These are phyloP conservation scores for Rhinolophus ferrumequinum DNA, from an alignment of 2,113 vertebrate species.

Conservation along the genomic window DNA sequence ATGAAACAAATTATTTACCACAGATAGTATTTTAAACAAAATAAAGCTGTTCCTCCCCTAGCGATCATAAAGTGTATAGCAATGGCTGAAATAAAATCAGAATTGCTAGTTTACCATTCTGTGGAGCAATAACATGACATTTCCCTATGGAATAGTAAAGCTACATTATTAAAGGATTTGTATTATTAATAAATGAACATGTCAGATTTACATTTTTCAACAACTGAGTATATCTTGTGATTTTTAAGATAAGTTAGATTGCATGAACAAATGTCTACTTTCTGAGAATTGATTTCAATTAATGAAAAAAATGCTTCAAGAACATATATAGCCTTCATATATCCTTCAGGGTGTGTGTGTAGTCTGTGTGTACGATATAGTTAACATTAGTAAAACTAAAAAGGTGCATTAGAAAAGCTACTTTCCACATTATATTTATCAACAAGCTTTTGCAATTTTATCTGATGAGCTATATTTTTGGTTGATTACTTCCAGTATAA, in stretches of 20 bases:
- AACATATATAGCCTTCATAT: neutral
- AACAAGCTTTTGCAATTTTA: neutral
- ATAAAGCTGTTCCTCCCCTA: neutral
- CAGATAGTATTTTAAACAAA: neutral
- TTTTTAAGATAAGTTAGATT: conserved; percentile 13
- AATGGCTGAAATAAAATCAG: neutral
- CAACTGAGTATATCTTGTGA: neutral
- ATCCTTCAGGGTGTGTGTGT: neutral
- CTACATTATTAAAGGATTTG: neutral
- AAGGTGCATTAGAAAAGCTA: neutral
- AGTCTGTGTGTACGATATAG: neutral
- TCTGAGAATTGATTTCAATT: neutral
- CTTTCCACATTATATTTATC: neutral
- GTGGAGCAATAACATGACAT: neutral
- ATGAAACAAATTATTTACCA: neutral
- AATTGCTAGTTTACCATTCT: neutral
- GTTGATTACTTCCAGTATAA: neutral
- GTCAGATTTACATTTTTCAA: neutral
- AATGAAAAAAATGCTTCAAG: neutral
- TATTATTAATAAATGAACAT: neutral
- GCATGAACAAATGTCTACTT: neutral
- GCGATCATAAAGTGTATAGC: neutral
- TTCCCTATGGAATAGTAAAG: neutral
- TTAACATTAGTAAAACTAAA: neutral
- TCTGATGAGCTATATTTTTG: neutral